phyloP scores from a whole-genome alignment of 2,888 invertebrate genomes.

The Nasonovia ribisnigri region DNA sequence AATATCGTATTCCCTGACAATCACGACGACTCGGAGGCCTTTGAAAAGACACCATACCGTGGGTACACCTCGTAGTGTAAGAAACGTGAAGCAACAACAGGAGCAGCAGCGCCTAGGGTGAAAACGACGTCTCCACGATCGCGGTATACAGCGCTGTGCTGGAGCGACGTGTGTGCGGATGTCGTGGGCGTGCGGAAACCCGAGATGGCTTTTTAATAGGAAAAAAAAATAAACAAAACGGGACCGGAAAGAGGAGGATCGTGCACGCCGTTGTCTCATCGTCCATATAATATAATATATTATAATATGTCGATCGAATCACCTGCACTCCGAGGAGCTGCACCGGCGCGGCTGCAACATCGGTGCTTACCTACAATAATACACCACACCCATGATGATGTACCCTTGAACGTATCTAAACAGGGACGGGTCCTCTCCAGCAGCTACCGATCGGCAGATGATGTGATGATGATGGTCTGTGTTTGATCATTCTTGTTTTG shows the following conservation, averaged over 20 bases:
- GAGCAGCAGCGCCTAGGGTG: background rate
- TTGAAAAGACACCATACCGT: background rate
- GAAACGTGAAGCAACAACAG: background rate
- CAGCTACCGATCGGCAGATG: background rate
- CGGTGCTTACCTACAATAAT: background rate
- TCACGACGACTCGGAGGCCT: background rate
- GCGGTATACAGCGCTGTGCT: background rate
- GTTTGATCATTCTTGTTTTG: background rate
- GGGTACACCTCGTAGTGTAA: background rate
- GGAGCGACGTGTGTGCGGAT: background rate
- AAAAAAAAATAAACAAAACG: background rate
- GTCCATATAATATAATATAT: too few species aligned
- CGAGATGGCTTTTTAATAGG: constrained; percentile 25
- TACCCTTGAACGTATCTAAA: background rate
- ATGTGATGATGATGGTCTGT: background rate
- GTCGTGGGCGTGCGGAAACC: constrained; percentile 54
- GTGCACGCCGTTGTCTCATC: background rate
- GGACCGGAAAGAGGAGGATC: constrained; percentile 42
- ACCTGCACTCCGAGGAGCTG: too few species aligned
- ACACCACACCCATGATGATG: background rate
- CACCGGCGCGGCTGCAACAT: background rate
- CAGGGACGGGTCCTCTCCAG: background rate
- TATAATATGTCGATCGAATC: constrained; percentile 25
- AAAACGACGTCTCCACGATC: background rate
- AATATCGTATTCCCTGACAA: background rate